Percentiles rank a stretch among this genome's conserved stretches.
Evolutionary conservation across 2,113 vertebrate species (phyloP).

Genomic region (human (Homo sapiens)): GRCh38 chr6:108778501-108779000

Average conservation of each 20-base stretch:
- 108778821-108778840: neutral
- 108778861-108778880: neutral
- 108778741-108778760: neutral
- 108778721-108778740: neutral
- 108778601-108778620: neutral
- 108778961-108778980: neutral
- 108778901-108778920: neutral
- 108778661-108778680: too few relatives aligned
- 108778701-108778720: neutral
- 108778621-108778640: neutral
- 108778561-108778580: neutral
- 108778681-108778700: rapidly evolving
- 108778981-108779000: neutral
- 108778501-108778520: neutral
- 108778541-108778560: neutral
- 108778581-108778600: neutral
- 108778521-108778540: neutral
- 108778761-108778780: neutral
- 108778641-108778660: neutral
- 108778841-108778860: neutral
- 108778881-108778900: neutral
- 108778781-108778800: neutral
- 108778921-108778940: neutral
- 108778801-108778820: neutral
- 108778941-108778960: neutral